Evolutionary conservation across 1,140 invertebrate species (phyloP).

Genomic region (Drosophila lowei): DNA sequence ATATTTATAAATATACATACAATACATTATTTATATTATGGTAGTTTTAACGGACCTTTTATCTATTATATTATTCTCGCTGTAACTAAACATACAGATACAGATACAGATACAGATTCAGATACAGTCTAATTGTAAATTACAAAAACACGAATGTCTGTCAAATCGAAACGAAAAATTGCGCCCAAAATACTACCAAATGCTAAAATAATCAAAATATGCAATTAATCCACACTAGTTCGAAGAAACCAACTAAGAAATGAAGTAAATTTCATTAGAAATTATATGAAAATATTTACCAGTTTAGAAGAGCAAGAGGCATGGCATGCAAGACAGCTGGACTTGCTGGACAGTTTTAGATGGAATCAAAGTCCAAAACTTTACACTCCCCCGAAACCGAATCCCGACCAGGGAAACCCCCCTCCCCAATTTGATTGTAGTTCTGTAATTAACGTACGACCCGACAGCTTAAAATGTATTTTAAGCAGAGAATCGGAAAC

Average conservation of each 20-base stretch:
- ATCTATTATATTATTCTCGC: conserved; percentile 71
- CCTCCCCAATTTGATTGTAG: conserved; percentile 39
- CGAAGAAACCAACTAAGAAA: conserved; percentile 51
- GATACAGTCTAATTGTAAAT: conserved; percentile 48
- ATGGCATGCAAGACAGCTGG: conserved; percentile 8
- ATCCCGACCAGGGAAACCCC: conserved; percentile 41
- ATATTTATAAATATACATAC: conserved; percentile 41
- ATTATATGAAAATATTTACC: conserved; percentile 27
- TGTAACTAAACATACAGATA: conserved; percentile 69
- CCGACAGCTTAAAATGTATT: conserved; percentile 36
- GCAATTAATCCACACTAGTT: conserved; percentile 70
- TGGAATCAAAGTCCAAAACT: conserved; percentile 23
- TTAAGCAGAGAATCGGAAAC: conserved; percentile 26
- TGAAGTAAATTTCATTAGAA: conserved; percentile 14
- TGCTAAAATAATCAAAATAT: conserved; percentile 53
- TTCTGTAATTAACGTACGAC: conserved; percentile 40
- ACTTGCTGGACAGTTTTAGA: conserved; percentile 48
- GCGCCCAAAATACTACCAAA: conserved; percentile 70
- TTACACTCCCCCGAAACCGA: conserved; percentile 13
- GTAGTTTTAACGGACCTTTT: conserved; percentile 74
- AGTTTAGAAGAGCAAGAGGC: conserved; percentile 5
- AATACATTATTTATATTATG: conserved; percentile 72
- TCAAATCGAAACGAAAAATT: conserved; percentile 43
- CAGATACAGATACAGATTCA: conserved; percentile 43
- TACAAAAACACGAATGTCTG: conserved; percentile 23